Percentiles rank a stretch among this genome's conserved stretches.
phyloP scores from a whole-genome alignment of 1,140 invertebrate genomes.

The Phortica variegata region DNA sequence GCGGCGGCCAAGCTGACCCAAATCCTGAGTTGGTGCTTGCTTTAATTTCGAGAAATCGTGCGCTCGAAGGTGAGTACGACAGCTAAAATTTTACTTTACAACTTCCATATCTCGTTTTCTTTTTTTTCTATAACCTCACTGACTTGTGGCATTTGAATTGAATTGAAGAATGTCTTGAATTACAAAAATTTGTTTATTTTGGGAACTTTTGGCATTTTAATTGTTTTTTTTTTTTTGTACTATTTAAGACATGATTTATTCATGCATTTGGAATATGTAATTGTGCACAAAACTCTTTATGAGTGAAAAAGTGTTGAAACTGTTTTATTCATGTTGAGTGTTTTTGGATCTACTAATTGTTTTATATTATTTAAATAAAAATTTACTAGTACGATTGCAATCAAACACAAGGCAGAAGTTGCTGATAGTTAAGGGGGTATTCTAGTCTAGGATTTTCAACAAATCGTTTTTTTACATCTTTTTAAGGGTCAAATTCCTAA shows the following conservation, averaged over 20 bases:
- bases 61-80: conserved; percentile 74
- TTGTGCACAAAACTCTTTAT: too few relatives aligned
- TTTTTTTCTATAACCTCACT: not conserved
- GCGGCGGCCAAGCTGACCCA: conserved; percentile 58
- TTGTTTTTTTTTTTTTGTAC: not conserved
- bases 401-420: too few relatives aligned
- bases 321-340: too few relatives aligned
- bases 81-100: conserved; percentile 21
- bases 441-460: too few relatives aligned
- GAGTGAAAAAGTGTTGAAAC: too few relatives aligned
- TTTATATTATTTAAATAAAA: too few relatives aligned
- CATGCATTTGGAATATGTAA: not conserved
- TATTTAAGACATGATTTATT: not conserved
- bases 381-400: too few relatives aligned
- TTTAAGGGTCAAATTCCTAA: too few relatives aligned
- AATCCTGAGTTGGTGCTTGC: conserved; percentile 82
- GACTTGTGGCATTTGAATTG: not conserved
- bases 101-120: conserved; percentile 14
- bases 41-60: conserved; percentile 81
- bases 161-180: not conserved
- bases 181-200: not conserved
- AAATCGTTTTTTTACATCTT: too few relatives aligned
- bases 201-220: not conserved
- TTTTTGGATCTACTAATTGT: too few relatives aligned
- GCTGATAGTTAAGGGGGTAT: too few relatives aligned